These are phyloP conservation scores for Bolborhynchus lineola DNA, from an alignment of 2,113 vertebrate species.

Conservation along the genomic window DNA sequence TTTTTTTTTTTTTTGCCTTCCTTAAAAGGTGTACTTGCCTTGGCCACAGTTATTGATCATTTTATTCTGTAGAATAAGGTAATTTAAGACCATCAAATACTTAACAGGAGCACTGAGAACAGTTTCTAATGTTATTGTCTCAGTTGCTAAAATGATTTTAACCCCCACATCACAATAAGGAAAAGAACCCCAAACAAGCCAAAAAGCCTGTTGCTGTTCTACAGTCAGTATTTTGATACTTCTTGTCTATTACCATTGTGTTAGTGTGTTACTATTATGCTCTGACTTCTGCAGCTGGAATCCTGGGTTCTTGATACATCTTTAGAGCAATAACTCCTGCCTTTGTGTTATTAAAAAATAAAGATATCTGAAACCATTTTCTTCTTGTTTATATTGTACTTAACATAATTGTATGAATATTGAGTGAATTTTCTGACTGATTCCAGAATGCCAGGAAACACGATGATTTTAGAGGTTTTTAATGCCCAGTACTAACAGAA, in stretches of 20 bases:
- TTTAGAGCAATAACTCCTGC: conserved; percentile 5
- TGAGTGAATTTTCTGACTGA: background rate
- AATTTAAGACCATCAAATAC: background rate
- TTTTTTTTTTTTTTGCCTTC: background rate
- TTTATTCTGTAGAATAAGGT: background rate
- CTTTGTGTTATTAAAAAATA: conserved; percentile 60
- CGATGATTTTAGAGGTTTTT: background rate
- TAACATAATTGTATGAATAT: background rate
- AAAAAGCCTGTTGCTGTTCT: background rate
- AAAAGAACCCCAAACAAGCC: background rate
- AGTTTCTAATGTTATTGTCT: background rate
- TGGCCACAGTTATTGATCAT: background rate
- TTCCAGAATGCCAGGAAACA: background rate
- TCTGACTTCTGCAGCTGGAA: conserved; percentile 1
- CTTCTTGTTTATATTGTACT: conserved; percentile 61
- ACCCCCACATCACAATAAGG: background rate
- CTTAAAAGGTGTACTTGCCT: background rate
- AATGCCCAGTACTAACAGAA: background rate
- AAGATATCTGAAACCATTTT: conserved; percentile 49
- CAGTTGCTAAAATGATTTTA: background rate
- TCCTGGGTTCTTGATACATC: background rate
- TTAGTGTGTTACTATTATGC: background rate
- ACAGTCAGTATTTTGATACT: background rate
- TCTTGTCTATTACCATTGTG: background rate
- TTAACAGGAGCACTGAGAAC: background rate